Evolutionary conservation across 1,140 invertebrate species (phyloP), one percentile per base, ranked within the genome.

Genomic region (Pogonus chalceus): DNA sequence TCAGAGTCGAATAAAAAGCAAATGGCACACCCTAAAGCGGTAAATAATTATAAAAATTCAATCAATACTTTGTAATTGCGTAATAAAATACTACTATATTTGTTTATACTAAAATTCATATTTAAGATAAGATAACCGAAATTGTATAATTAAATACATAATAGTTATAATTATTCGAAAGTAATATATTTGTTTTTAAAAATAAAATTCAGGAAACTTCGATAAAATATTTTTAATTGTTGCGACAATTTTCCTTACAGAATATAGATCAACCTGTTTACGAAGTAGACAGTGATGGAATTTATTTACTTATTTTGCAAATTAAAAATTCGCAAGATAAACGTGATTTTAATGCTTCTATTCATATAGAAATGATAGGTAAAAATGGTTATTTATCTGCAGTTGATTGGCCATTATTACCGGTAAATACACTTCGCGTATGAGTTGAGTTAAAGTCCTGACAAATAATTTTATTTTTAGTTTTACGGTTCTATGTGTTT

Each of bases 401-500:
- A 21, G 76, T 77, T 7, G 85, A 89, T 64, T 87, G 79, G 79
- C 86, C 84, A 10, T 68, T 87, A 14, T 63, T 88, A 52, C 77
- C 81, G 39, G 81, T 84, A 73, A 75, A 64, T 62, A 47, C 37
- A n/a, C 16, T 51, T 10, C 7, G 22, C 16, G 14, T 39, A 23
- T 18, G 20, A 26, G 47, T 35, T 31, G 12, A 50, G 20, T 52
- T 21, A 49, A 35, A 43, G 18, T 16, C 18, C 9, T 50, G 18
- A 49, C 16, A 9, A 46, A n/a, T n/a, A n/a, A n/a, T n/a, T 61
- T 55, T 58, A 66, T 55, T 70, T 75, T 43, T 67, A 88, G 82
- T 96, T 96, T 72, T 96, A 92, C 70, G 87, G 84, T n/a, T 76
- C 82, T 10, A 92, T 96, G 90, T 94, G 90, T 65, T 73, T 85